Evolutionary conservation across 2,888 invertebrate genomes (phyloP), one percentile per base, ranked within the genome.

Genomic region (Priocnemis perturbator): DNA sequence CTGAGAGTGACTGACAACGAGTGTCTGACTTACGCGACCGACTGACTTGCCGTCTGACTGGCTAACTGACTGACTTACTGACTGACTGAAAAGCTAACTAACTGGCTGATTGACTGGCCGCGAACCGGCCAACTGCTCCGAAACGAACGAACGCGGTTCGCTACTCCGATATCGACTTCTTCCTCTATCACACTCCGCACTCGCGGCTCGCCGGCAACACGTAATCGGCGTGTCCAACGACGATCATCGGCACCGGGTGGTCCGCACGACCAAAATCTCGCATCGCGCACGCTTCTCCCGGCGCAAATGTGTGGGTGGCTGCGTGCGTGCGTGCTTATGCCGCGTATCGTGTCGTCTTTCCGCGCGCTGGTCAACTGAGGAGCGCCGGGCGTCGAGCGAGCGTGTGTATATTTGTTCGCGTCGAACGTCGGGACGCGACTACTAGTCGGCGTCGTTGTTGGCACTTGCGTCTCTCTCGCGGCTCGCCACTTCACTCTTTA

Each of bases 301-400:
- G 37, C 37, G 37, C 37, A 14, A 50, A n/a, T 4, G 50, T 50
- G 50, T 19, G 50, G 5, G n/a, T 19, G 57, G 9, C 50, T 48
- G 23, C 48, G 20, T 53, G 61, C 53, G 52, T 23, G 5, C 19
- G 45, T 37, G 60, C 56, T 23, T 65, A 52, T 66, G 65, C 63
- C 73, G 62, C 37, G 23, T 60, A 56, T 52, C 30, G 53, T 50
- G 17, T 50, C 60, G 67, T 64, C 67, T 72, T 62, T 73, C 65
- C 63, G 64, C 74, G 74, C 69, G 64, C 37, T 37, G 37, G 37
- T 37, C 37, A 37, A 37, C 37, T 37, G 37, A 37, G 37, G 37
- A 37, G 37, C 37, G 37, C 37, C n/a, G n/a, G n/a, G 37, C 37
- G 37, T 37, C 37, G 37, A 11, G 37, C 37, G 50, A 50, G 19